These are phyloP conservation scores for Acleris cristana DNA, from an alignment of 2,888 invertebrate species.

Conservation along the genomic window DNA sequence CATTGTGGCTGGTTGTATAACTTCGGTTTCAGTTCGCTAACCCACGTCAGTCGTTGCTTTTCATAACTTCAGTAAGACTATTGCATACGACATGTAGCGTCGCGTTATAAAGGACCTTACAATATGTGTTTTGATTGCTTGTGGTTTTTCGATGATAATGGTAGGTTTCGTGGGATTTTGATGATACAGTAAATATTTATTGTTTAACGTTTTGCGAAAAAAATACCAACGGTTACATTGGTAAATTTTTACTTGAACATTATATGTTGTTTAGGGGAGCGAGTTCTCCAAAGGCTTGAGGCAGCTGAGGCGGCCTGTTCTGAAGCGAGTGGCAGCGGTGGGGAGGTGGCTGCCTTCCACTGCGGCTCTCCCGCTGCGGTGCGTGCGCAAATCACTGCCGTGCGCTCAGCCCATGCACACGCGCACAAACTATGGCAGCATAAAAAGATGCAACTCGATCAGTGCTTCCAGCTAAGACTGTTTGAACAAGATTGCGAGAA, in stretches of 20 bases:
- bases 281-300: conserved; percentile 86
- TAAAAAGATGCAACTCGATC: conserved; percentile 96
- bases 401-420: conserved; percentile 95
- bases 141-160: conserved; percentile 49
- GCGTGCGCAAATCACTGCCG: conserved; percentile 92
- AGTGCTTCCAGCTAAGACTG: conserved; percentile 96
- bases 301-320: conserved; percentile 74
- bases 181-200: too few species aligned
- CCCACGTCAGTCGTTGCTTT: conserved; percentile 42
- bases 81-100: conserved; percentile 25
- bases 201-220: too few species aligned
- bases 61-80: conserved; percentile 36
- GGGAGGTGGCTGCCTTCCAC: conserved; percentile 88
- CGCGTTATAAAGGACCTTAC: conserved; percentile 36
- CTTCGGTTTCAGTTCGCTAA: conserved; percentile 46
- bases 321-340: conserved; percentile 86
- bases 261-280: conserved; percentile 84
- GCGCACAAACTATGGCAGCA: conserved; percentile 97
- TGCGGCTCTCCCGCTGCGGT: conserved; percentile 88
- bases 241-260: neutral
- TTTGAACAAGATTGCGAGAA: conserved; percentile 99
- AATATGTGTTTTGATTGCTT: conserved; percentile 66
- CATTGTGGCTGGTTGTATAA: conserved; percentile 48
- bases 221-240: too few species aligned
- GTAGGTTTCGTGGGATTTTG: conserved; percentile 39